These are phyloP conservation scores for Mandrillus leucophaeus DNA, from an alignment of 2,113 vertebrate genomes.

Conservation along the genomic window DNA sequence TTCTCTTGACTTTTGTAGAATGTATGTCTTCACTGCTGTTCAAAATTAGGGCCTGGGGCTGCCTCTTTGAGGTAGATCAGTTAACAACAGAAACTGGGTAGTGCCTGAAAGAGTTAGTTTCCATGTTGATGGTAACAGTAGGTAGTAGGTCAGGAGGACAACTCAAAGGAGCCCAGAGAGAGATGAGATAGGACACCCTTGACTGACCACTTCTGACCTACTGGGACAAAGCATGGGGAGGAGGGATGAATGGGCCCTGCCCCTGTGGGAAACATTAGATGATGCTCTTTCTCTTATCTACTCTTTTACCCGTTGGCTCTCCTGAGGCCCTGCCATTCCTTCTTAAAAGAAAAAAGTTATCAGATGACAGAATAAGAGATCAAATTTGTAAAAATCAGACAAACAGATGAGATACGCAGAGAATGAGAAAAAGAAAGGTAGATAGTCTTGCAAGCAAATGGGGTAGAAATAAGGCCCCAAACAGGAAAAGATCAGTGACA, in stretches of 20 bases:
- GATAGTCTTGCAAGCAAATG: neutral
- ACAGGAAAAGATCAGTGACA: neutral
- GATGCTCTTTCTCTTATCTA: neutral
- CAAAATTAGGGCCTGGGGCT: neutral
- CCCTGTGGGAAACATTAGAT: neutral
- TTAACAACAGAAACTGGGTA: neutral
- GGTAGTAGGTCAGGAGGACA: neutral
- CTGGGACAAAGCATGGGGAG: neutral
- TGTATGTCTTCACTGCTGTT: neutral
- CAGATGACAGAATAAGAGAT: neutral
- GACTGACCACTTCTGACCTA: neutral
- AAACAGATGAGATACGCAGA: neutral
- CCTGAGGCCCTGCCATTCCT: neutral
- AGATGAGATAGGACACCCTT: neutral
- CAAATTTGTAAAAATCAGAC: neutral
- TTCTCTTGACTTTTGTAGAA: neutral
- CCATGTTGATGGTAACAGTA: neutral
- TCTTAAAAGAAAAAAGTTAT: neutral
- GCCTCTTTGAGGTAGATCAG: neutral
- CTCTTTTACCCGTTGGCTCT: neutral
- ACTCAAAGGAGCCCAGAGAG: neutral
- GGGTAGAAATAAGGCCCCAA: neutral
- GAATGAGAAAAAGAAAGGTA: neutral
- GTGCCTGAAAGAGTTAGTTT: neutral
- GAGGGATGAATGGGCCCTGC: neutral